Base-by-base conservation (phyloP, 2,113 vertebrate species). In the Piprites chloris region DNA sequence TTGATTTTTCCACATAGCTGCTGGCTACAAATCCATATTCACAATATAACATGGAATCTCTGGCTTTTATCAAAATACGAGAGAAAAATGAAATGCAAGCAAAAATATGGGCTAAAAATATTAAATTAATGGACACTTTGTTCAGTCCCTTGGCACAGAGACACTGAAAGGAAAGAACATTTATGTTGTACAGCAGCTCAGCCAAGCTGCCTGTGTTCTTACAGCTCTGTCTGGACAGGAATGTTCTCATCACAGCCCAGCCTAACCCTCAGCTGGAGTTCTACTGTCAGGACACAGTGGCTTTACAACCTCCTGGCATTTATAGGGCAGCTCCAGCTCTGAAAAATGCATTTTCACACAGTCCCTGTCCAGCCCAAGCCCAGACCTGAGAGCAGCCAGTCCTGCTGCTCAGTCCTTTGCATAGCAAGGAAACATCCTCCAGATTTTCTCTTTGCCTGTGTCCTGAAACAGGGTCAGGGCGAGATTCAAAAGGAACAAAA, bases 1-100 rank as follows among this genome's bases (percentile, higher is more conserved):
- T 85, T 95, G 84, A 91, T 93, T 94, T 95, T 95, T 95, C 91
- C 90, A 94, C 86, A 87, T 15, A 77, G 87, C 86, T 85, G 33
- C 89, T 96, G 90, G 90, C 92, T 75, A 62, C 17, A 46, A 80
- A 97, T 74, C 93, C 78, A 82, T 69, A 89, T 27, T 62, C 90
- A 80, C 58, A 79, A 94, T 7, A 69, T 0, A 77, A 77, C 71
- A 74, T 30, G 75, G 81, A 35, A 88, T 81, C 85, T 79, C 82
- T 67, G 87, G 55, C 55, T 96, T 84, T 88, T 76, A 69, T 94
- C 93, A 93, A 93, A 96, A 90, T 82, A 76, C 3, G 5, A 58
- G 58, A 77, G 77, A 92, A 86, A 85, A 85, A 65, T 65, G 12
- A 78, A 74, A 52, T 44, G 11, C n/a, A 69, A 89, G 56, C 23